Base-by-base conservation (phyloP, 2,797 vertebrate genomes). In the Tenualosa thibaudeaui region DNA sequence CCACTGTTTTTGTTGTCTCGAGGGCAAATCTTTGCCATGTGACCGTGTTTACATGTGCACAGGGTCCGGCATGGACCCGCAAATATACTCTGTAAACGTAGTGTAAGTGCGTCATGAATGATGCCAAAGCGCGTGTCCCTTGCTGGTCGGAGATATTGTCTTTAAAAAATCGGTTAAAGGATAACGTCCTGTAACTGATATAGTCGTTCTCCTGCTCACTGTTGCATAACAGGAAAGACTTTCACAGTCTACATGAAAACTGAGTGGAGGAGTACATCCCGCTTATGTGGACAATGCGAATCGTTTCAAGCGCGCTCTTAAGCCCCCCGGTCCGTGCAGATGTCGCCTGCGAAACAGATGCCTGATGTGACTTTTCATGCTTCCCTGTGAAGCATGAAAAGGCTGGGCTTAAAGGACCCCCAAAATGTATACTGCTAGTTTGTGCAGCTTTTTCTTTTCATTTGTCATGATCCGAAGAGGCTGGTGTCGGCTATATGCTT, bases 31-130 rank as follows among this genome's bases (percentile, higher is more conserved):
- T 7, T 50, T 83, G 53, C 85, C 87, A 86, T 84, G 85, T 85
- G 87, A 82, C 71, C 82, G 37, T 83, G 82, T 83, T 75, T 81
- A 17, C 82, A 54, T 88, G 84, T 85, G 62, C 56, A 51, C 50
- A 51, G 50, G 9, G 50, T 51, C 7, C 50, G 7, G 50, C 43
- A 7, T 62, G 62, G 49, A 60, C 43, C 40, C 24, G 60, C 82
- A 82, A 51, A 71, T 83, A 68, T 82, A 50, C 43, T 68, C 19
- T 24, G 22, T 87, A 46, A 15, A 83, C 49, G 40, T 8, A 71
- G 81, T 31, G 71, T 2, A 7, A 43, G 37, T 46, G 71, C 71
- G 40, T 78, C 71, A 78, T 78, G 40, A 0, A 51, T 51, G 10
- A 31, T 71, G 65, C 65, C 26, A 71, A 12, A 71, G 65, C 40